phyloP scores from a whole-genome alignment of 2,113 vertebrate genomes.

The Zapornia atra region DNA sequence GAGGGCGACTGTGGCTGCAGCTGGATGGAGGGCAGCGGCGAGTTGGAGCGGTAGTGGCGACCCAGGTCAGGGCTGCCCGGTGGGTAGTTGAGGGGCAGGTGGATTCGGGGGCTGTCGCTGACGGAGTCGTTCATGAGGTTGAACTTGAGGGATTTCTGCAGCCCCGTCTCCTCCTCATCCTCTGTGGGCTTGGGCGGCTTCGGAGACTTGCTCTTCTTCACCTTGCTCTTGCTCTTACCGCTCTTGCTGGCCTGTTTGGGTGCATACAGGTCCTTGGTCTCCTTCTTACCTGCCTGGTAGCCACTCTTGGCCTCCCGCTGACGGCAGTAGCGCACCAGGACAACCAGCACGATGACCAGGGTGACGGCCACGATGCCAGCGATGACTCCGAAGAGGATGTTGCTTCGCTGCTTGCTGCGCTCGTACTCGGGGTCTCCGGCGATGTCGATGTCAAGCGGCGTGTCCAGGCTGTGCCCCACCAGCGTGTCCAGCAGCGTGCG shows the following conservation, averaged over 20 bases:
- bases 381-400: constrained; percentile 90
- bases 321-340: constrained; percentile 89
- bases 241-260: constrained; percentile 92
- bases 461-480: constrained; percentile 94
- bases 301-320: constrained; percentile 95
- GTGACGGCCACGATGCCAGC: constrained; percentile 90
- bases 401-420: constrained; percentile 86
- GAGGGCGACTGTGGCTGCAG: constrained; percentile 97
- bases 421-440: constrained; percentile 93
- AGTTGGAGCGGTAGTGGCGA: constrained; percentile 97
- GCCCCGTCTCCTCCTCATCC: constrained; percentile 90
- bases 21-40: constrained; percentile 94
- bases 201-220: constrained; percentile 92
- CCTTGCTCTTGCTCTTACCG: constrained; percentile 88
- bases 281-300: constrained; percentile 97
- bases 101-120: constrained; percentile 93
- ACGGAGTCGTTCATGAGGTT: constrained; percentile 92
- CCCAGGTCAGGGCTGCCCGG: constrained; percentile 94
- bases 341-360: constrained; percentile 88
- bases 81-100: constrained; percentile 94
- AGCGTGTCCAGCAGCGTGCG: constrained; percentile 89
- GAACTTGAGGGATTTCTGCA: constrained; percentile 95
- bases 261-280: constrained; percentile 93
- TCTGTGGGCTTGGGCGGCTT: constrained; percentile 90
- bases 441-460: constrained; percentile 92